Evolutionary conservation across 2,113 vertebrate genomes (phyloP), one percentile per base, ranked within the genome.

Genomic region (Brachyhypopomus gauderio): DNA sequence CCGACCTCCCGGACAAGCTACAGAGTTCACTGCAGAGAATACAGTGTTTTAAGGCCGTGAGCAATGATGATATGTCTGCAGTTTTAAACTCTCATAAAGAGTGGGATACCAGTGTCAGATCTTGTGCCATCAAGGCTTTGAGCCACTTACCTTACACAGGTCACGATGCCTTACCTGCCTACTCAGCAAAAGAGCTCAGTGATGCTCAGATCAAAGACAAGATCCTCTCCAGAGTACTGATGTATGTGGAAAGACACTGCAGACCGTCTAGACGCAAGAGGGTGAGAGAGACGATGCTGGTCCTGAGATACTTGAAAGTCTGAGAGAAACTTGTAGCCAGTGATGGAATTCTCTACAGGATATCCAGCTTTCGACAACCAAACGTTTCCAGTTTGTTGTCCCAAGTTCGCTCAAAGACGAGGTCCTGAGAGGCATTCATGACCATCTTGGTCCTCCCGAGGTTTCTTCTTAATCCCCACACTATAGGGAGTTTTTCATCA

Each of bases 121-220:
- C 56, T 12, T 5, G 69, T 2, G 78, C 67, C n/a, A 58, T 80
- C 22, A 6, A 22, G 0, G 3, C 41, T 30, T 23, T 73, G 22
- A 22, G 60, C n/a, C 62, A 83, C 14, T 3, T 79, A 7, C 82
- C 77, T 27, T 71, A 79, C n/a, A 1, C 12, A 2, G 72, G 62
- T 5, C 60, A 75, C n/a, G 55, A 75, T 8, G 3, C 55, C 2
- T 22, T 85, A 2, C 75, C 75, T 69, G 69, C 22, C 0, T 80
- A 22, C 19, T 63, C 64, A 4, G 72, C 5, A 12, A 23, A 75
- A 14, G 66, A 85, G 1, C 75, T 85, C 2, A 9, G 36, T 69
- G 75, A 85, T 17, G 45, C 9, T 5, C 79, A 85, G 70, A 11
- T n/a, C n/a, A n/a, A n/a, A n/a, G 83, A 82, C 38, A 72, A 34